These are phyloP conservation scores for Peromyscus nudipes DNA, from an alignment of 2,797 vertebrate genomes.

Conservation along the genomic window DNA sequence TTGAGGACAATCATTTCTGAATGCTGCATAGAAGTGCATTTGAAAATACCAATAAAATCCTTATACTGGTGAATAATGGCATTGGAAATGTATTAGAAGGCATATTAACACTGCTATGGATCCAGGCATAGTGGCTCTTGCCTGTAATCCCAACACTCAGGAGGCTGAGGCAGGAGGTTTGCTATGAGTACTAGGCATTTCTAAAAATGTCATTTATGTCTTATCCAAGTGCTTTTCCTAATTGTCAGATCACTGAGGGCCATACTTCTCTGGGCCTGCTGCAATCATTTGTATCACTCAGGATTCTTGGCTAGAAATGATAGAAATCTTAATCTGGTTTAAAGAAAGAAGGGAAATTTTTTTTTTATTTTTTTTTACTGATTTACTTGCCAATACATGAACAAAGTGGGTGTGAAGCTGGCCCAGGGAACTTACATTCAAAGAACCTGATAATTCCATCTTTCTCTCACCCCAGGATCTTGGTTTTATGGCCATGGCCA, in stretches of 20 bases:
- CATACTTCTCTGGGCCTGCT: conserved; percentile 28
- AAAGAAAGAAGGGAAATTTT: background rate
- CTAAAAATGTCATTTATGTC: background rate
- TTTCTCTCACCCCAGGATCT: conserved; percentile 39
- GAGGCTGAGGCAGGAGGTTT: background rate
- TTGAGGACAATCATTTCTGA: background rate
- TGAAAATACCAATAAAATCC: conserved; percentile 6
- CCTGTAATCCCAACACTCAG: background rate
- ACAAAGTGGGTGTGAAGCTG: background rate
- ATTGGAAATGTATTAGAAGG: conserved; percentile 40
- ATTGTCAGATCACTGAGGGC: background rate
- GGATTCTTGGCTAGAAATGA: conserved; percentile 47
- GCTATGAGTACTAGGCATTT: background rate
- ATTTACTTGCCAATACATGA: background rate
- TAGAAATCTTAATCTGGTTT: conserved; percentile 18
- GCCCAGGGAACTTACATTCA: background rate
- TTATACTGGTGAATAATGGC: background rate
- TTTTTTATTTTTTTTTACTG: background rate
- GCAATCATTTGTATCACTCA: conserved; percentile 21
- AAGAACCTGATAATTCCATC: conserved; percentile 15
- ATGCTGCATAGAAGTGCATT: background rate
- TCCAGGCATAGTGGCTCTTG: background rate
- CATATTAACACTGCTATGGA: background rate
- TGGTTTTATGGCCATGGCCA: conserved; percentile 29
- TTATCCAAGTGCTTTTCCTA: conserved; percentile 31